Conservation (phyloP, 2,888 invertebrate genomes). For the Ommatoiulus sabulosus region DNA sequence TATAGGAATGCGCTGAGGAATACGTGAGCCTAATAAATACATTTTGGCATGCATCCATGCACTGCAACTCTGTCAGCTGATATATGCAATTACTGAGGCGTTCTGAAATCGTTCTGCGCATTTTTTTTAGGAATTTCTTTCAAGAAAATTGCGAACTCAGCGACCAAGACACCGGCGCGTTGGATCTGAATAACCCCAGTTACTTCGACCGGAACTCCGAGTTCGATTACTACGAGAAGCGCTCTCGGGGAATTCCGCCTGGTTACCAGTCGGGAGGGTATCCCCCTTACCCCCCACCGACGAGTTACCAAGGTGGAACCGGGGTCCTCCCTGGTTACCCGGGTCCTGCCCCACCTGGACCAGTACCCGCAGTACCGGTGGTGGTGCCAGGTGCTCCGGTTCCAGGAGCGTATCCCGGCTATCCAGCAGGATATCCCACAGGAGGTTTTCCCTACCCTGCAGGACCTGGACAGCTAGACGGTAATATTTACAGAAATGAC, state of each 20-base stretch:
- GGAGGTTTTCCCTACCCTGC: slow-evolving; percentile 57
- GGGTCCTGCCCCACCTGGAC: slow-evolving; percentile 51
- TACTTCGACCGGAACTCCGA: slow-evolving; percentile 83
- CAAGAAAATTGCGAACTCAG: slow-evolving; percentile 89
- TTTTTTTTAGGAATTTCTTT: slow-evolving; percentile 59
- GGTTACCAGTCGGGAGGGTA: slow-evolving; percentile 49
- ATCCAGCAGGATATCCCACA: slow-evolving; percentile 56
- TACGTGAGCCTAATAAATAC: too few species aligned
- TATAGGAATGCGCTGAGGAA: too few species aligned
- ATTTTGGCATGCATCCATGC: too few species aligned
- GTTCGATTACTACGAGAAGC: slow-evolving; percentile 81
- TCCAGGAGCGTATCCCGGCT: slow-evolving; percentile 52
- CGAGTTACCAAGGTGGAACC: slow-evolving; percentile 50
- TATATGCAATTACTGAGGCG: too few species aligned
- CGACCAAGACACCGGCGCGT: slow-evolving; percentile 82
- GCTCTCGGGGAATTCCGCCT: slow-evolving; percentile 69
- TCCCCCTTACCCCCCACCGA: slow-evolving; percentile 50
- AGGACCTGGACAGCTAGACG: slow-evolving; percentile 59
- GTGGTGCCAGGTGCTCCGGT: background rate
- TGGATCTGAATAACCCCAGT: slow-evolving; percentile 86
- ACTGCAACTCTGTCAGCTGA: too few species aligned
- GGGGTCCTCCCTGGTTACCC: slow-evolving; percentile 52
- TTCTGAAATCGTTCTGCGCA: too few species aligned
- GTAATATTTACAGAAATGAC: slow-evolving; percentile 57
- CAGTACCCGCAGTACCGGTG: slow-evolving; percentile 50